Conservation (phyloP, 2,113 vertebrate genomes). For the Grantiella picta region DNA sequence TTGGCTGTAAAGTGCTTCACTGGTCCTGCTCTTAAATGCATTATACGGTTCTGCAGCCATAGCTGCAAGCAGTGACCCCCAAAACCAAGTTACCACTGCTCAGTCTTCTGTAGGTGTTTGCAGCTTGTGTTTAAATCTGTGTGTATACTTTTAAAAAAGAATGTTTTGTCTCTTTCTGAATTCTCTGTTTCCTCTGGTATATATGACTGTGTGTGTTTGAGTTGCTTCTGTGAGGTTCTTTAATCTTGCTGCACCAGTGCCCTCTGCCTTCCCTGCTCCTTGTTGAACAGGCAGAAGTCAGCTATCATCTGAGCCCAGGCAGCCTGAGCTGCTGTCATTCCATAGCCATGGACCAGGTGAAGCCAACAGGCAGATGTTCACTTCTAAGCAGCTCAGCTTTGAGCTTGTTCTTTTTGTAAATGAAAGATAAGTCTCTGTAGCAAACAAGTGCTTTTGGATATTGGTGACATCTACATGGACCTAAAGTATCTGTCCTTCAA, state of each 20-base stretch:
- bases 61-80: neutral
- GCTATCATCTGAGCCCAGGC: neutral
- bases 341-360: neutral
- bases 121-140: neutral
- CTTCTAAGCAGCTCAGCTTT: neutral
- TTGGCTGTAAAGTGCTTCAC: neutral
- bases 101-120: neutral
- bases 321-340: neutral
- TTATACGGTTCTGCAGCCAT: neutral
- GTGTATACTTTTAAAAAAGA: neutral
- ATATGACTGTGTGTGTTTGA: neutral
- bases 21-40: neutral
- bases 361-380: neutral
- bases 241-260: neutral
- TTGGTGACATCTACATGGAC: neutral
- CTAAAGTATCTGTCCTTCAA: neutral
- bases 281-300: neutral
- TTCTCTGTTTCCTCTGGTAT: neutral
- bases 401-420: neutral
- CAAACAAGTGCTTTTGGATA: neutral
- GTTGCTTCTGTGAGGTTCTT: neutral
- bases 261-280: neutral
- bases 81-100: neutral
- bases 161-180: neutral
- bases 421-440: neutral